phyloP scores from a whole-genome alignment of 2,113 vertebrate genomes.

The Callopanchax toddi region DNA sequence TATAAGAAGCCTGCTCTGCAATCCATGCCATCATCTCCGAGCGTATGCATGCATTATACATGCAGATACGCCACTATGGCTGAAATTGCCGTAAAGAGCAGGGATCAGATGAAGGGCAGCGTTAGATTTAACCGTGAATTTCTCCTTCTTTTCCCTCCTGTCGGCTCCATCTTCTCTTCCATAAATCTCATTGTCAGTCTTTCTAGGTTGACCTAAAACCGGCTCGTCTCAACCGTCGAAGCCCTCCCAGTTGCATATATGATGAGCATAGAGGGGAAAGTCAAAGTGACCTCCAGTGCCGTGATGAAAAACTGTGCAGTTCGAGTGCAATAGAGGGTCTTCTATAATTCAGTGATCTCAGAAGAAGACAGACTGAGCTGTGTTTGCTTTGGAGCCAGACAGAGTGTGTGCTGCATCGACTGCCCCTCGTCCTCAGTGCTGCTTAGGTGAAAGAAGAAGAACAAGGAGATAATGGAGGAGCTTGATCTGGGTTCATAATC shows the following conservation, averaged over 20 bases:
- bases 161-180: slow-evolving; percentile 44
- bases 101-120: slow-evolving; percentile 60
- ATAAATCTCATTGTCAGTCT: slow-evolving; percentile 69
- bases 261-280: slow-evolving; percentile 65
- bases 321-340: slow-evolving; percentile 70
- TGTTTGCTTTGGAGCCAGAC: slow-evolving; percentile 30
- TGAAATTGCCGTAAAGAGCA: slow-evolving; percentile 67
- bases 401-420: slow-evolving; percentile 24
- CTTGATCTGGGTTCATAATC: neutral
- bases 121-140: slow-evolving; percentile 57
- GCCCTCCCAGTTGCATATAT: slow-evolving; percentile 64
- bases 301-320: slow-evolving; percentile 75
- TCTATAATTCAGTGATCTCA: slow-evolving; percentile 74
- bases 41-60: slow-evolving; percentile 74
- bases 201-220: slow-evolving; percentile 66
- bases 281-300: slow-evolving; percentile 74
- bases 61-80: slow-evolving; percentile 68
- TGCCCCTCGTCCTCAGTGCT: slow-evolving; percentile 24
- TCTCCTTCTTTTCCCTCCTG: slow-evolving; percentile 44
- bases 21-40: slow-evolving; percentile 65
- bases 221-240: slow-evolving; percentile 51
- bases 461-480: slow-evolving; percentile 36
- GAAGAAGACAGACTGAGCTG: slow-evolving; percentile 58
- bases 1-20: slow-evolving; percentile 55
- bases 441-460: slow-evolving; percentile 42